phyloP scores from a whole-genome alignment of 2,113 vertebrate species.

The cattle (Bos taurus) region ARS-UCD2.0 NC_037335.1:12743001-12743500 shows the following conservation, averaged over 20 bases:
- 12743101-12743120: background rate
- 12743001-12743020: background rate
- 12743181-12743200: background rate
- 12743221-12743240: background rate
- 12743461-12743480: background rate
- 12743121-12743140: background rate
- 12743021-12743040: background rate
- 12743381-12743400: background rate
- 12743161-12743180: background rate
- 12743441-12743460: background rate
- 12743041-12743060: background rate
- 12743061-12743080: background rate
- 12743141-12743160: background rate
- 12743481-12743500: background rate
- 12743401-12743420: background rate
- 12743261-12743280: background rate
- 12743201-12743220: background rate
- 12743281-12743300: background rate
- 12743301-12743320: background rate
- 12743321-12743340: background rate
- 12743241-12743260: background rate
- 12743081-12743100: background rate
- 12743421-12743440: background rate
- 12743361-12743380: background rate
- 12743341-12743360: background rate